Percentiles rank a stretch among this genome's conserved stretches.
Conservation (phyloP, 2,797 vertebrate species). For the Pangasius mekongensis region DNA sequence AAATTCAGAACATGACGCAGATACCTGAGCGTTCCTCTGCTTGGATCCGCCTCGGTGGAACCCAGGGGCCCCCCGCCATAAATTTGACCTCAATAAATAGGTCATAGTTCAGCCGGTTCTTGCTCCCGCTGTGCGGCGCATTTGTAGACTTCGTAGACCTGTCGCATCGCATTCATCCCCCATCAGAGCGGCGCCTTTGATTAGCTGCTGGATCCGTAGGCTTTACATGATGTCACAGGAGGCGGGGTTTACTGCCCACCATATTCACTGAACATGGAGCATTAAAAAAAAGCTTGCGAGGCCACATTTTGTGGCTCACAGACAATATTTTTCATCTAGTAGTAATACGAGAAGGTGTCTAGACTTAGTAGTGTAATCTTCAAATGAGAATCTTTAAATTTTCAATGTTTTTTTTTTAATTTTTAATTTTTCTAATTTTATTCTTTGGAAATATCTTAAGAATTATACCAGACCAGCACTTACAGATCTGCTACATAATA, state of each 20-base stretch:
- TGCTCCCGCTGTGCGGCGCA: slow-evolving; percentile 77
- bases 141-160: slow-evolving; percentile 83
- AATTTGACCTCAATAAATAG: slow-evolving; percentile 55
- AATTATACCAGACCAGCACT: not conserved
- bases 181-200: slow-evolving; percentile 81
- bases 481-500: not conserved
- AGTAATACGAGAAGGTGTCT: not conserved
- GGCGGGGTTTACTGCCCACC: not conserved
- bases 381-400: not conserved
- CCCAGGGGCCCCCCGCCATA: not conserved
- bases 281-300: not conserved
- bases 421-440: not conserved
- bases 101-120: slow-evolving; percentile 70
- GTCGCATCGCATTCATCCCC: slow-evolving; percentile 89
- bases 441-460: not conserved
- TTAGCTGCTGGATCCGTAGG: slow-evolving; percentile 69
- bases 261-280: not conserved
- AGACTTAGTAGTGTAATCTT: not conserved
- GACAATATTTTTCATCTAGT: not conserved
- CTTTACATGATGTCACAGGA: not conserved
- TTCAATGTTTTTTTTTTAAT: too few species aligned
- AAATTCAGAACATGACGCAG: not conserved
- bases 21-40: not conserved
- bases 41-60: not conserved
- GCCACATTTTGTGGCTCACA: not conserved